These are phyloP conservation scores for Lanistes nyassanus DNA, from an alignment of 1,140 invertebrate genomes.

Conservation along the genomic window DNA sequence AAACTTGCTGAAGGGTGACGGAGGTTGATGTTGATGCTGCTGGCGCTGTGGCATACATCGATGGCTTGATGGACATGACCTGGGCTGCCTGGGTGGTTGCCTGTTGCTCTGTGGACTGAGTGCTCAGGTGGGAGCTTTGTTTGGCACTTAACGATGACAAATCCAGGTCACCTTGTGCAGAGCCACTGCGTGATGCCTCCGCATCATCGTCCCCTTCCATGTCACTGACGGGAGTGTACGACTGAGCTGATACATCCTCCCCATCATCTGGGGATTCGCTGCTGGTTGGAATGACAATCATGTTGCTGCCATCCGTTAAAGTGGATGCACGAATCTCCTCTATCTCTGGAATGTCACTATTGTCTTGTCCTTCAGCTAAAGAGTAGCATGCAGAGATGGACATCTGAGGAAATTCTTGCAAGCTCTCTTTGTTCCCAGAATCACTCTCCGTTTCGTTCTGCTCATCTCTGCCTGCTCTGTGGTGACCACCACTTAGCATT, in stretches of 20 bases:
- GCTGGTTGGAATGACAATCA: slow-evolving; percentile 45
- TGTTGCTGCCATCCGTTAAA: slow-evolving; percentile 39
- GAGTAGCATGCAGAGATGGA: slow-evolving; percentile 30
- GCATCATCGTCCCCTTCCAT: slow-evolving; percentile 32
- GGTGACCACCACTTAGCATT: background rate
- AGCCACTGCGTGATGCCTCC: slow-evolving; percentile 21
- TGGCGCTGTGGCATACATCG: slow-evolving; percentile 18
- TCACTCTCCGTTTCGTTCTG: slow-evolving; percentile 16
- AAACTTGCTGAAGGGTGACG: background rate
- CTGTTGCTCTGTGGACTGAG: slow-evolving; percentile 9
- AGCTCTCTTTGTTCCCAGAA: background rate
- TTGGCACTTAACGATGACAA: background rate
- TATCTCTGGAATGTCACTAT: slow-evolving; percentile 28
- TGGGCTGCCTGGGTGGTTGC: slow-evolving; percentile 18
- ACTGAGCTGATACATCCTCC: slow-evolving; percentile 21
- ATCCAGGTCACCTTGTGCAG: slow-evolving; percentile 15
- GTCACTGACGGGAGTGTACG: slow-evolving; percentile 19
- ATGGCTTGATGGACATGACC: slow-evolving; percentile 6
- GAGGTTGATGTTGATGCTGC: background rate
- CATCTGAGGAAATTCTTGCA: slow-evolving; percentile 13
- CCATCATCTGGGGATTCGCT: slow-evolving; percentile 21
- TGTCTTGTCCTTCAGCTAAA: slow-evolving; percentile 23
- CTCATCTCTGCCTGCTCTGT: slow-evolving; percentile 6
- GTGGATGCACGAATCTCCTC: slow-evolving; percentile 37
- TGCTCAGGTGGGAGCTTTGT: no score